Base-by-base conservation (phyloP, 2,888 invertebrate genomes). In the Seira sanloemensis region DNA sequence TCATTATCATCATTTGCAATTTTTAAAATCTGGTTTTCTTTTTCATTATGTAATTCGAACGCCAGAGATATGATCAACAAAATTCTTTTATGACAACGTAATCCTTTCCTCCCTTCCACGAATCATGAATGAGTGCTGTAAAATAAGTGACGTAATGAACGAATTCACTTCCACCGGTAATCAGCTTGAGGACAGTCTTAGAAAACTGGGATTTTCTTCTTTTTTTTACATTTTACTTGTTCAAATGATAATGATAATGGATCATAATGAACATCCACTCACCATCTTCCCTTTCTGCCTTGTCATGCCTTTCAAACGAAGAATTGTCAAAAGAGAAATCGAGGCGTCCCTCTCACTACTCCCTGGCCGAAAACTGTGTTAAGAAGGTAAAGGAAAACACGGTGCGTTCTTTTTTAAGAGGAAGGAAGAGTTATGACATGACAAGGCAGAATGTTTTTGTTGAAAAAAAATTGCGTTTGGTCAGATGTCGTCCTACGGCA, bases 251-350 rank as follows among this genome's bases (percentile, higher is more conserved):
- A 23, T n/a, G 73, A 73, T 67, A 67, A 73, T 79, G 79, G 67
- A 65, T 24, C 26, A 23, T 37, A 4, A 37, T 37, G 5, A 37
- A 7, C 37, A 37, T 37, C 37, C 37, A 12, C 37, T 7, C 37
- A 37, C 37, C 37, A 12, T 37, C 37, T 7, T 4, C 4, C 12
- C 4, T 37, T 37, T 37, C 12, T 37, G 37, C 37, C 4, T 37
- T 37, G 37, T 37, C 37, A 37, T 37, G 37, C 37, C 37, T 37
- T 37, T 37, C 37, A 37, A 37, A 37, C n/a, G 37, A 37, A 37
- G 37, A 37, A 37, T n/a, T 62, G 25, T 37, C 27, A 68, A 80
- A 74, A 80, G 74, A 69, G 80, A 80, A 74, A 80, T 80, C 75
- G 80, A 54, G 58, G 68, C 66, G 66, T 74, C 19, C 72, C 54